Evolutionary conservation across 2,113 vertebrate species (phyloP).

Genomic region (Oryzias melastigma): DNA sequence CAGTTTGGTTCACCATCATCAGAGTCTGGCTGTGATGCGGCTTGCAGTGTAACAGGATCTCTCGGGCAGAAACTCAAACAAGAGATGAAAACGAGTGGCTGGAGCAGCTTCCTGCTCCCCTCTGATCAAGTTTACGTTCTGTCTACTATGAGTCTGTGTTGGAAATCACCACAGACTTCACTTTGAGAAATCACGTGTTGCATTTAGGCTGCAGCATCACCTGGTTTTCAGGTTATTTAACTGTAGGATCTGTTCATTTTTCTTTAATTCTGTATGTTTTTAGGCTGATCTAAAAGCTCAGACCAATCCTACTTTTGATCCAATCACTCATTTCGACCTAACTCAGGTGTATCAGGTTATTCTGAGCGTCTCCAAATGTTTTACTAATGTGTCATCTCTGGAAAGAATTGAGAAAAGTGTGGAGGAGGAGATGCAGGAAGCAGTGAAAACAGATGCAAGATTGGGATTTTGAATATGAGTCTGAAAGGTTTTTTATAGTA

Average conservation of each 20-base stretch:
- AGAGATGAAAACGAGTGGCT: slow-evolving; percentile 26
- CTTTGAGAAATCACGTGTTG: slow-evolving; percentile 21
- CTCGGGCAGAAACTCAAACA: slow-evolving; percentile 44
- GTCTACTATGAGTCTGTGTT: slow-evolving; percentile 42
- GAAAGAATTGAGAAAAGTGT: slow-evolving; percentile 23
- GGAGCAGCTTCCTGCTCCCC: slow-evolving; percentile 44
- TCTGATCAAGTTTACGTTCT: slow-evolving; percentile 58
- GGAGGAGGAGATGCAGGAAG: slow-evolving; percentile 7
- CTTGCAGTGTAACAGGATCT: slow-evolving; percentile 67
- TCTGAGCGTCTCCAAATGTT: slow-evolving; percentile 23
- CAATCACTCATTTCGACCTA: slow-evolving; percentile 40
- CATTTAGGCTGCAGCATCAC: neutral
- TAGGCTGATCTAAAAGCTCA: slow-evolving; percentile 23
- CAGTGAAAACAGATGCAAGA: slow-evolving; percentile 9
- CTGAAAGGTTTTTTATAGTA: neutral
- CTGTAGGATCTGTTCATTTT: slow-evolving; percentile 7
- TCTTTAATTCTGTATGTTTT: slow-evolving; percentile 2
- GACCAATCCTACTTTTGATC: slow-evolving; percentile 51
- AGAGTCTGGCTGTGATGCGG: slow-evolving; percentile 56
- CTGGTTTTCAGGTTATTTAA: neutral
- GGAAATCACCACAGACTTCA: slow-evolving; percentile 43
- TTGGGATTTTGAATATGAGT: neutral
- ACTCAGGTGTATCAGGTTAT: slow-evolving; percentile 60
- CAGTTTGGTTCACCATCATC: slow-evolving; percentile 57
- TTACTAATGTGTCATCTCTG: slow-evolving; percentile 62